Conservation (phyloP, 2,113 vertebrate genomes). For the Malurus alboscapulatus region DNA sequence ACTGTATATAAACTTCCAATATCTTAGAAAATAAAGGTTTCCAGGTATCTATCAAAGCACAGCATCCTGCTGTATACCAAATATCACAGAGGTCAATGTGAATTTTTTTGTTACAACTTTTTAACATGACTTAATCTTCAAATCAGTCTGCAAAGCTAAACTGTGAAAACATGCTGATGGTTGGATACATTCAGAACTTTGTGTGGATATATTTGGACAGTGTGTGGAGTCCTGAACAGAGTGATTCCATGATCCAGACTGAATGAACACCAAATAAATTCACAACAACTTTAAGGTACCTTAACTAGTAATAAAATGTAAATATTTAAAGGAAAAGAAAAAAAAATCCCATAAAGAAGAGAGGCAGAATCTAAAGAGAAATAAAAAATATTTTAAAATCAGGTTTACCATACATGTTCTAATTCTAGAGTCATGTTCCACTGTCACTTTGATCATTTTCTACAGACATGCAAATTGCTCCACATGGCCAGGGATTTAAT, state of each 20-base stretch:
- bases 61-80: background rate
- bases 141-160: background rate
- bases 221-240: background rate
- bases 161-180: background rate
- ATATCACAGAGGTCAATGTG: background rate
- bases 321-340: background rate
- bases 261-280: background rate
- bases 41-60: background rate
- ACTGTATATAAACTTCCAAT: background rate
- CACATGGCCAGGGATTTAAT: background rate
- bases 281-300: background rate
- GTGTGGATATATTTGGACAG: background rate
- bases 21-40: background rate
- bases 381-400: background rate
- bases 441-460: background rate
- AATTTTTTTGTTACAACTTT: background rate
- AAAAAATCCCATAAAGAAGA: fast-evolving
- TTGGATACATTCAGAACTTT: background rate
- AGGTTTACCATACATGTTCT: background rate
- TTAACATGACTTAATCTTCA: background rate
- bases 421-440: background rate
- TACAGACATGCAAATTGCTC: background rate
- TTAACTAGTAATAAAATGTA: background rate
- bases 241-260: background rate
- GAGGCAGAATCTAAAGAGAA: background rate